Base-by-base conservation (phyloP, 1,140 invertebrate species). In the Danaus plexippus region DNA sequence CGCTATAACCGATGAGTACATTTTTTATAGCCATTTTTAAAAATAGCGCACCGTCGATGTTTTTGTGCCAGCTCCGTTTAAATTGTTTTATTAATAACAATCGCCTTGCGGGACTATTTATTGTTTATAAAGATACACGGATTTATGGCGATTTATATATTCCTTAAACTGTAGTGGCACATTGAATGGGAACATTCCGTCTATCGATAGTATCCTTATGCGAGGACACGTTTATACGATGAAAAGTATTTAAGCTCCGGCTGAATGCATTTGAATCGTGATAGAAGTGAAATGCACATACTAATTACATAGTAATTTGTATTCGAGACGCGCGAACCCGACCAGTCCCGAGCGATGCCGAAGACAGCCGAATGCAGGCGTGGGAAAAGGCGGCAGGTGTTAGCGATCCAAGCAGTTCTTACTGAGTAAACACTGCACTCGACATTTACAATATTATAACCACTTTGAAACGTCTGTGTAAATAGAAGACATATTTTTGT, bases 401-500 rank as follows among this genome's bases (percentile, higher is more conserved):
- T 82, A 84, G 69, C 69, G 67, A 82, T 80, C 72, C 75, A 74
- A 75, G 68, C 80, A 79, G 79, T 83, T 86, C 80, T 81, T 86
- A 81, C 79, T 85, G 79, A 82, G 77, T 85, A 85, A 85, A 85
- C 82, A 85, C 5, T 32, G 22, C 22, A 32, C 76, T 82, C 79
- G 69, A 52, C 75, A 71, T 82, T 78, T 83, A 85, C 81, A 80
- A 85, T 85, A 87, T 84, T 86, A 86, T 85, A 86, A 80, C 80
- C 77, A 76, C 75, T 75, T 77, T 72, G 73, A 63, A 76, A 69
- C 75, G 78, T 80, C 71, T 84, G 78, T 77, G 67, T 79, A 82
- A 86, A 82, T 87, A 80, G 77, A 82, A 86, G 82, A 87, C 84
- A 87, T 87, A 85, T 84, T 85, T 32, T 87, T 87, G 84, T 87